Base-by-base conservation (phyloP, 2,797 vertebrate genomes). In the Cryptoblepharus egeriae region DNA sequence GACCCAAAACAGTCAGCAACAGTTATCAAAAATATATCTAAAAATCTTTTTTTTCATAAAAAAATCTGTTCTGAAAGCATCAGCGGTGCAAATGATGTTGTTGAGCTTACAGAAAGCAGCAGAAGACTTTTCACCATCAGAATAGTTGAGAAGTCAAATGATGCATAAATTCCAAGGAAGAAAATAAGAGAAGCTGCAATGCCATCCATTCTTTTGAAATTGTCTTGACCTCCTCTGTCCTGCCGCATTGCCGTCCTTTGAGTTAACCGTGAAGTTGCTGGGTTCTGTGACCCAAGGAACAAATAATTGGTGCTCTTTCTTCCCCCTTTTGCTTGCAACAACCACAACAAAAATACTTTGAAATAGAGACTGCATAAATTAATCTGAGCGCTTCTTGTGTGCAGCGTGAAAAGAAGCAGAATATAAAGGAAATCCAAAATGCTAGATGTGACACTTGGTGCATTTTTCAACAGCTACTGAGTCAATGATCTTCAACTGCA, bases 81-180 rank as follows among this genome's bases (percentile, higher is more conserved):
- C 65, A 72, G 42, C 58, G 88, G 86, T 69, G 1, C 37, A 74
- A 85, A 90, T 88, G 87, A 79, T 61, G 74, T 74, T 6, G 1
- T 64, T 88, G 80, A 82, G 81, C 45, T 82, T 61, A 71, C 24
- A 72, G 30, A 45, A 84, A 81, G 67, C 80, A 57, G 30, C 64
- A 74, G 52, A 39, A 83, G 20, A 30, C 16, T 58, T 49, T n/a
- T 88, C 49, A n/a, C n/a, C n/a, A 71, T 83, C 77, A 79, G 75
- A 89, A 39, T 80, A 72, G 11, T 87, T 88, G 69, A 77, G 55
- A 87, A 92, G 68, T 84, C 70, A 87, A 88, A 58, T 72, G 74
- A 64, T 65, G 7, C 49, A 35, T 82, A 86, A 80, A 82, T 80
- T 85, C 85, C 30, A 11, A 58, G 61, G 4, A 83, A 55, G 2